Evolutionary conservation across 2,113 vertebrate species (phyloP).

Genomic region (Fulmarus glacialis): DNA sequence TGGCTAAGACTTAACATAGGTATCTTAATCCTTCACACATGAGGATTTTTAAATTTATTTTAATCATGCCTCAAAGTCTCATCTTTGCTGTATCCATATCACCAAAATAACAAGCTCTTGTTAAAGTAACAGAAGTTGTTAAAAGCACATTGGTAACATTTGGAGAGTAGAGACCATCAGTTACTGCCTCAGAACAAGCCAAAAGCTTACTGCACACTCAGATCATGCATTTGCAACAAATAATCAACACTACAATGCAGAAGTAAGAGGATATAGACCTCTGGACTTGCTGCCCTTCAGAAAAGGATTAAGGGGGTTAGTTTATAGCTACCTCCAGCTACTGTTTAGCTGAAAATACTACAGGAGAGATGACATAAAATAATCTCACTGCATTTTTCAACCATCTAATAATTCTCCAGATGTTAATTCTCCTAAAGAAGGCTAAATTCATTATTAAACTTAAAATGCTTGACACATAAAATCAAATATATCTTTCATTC

Average conservation of each 20-base stretch:
- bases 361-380: background rate
- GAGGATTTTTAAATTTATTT: background rate
- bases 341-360: background rate
- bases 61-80: background rate
- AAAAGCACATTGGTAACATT: background rate
- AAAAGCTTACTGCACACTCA: background rate
- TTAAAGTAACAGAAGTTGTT: background rate
- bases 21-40: background rate
- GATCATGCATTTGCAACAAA: background rate
- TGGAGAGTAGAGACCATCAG: background rate
- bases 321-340: background rate
- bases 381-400: background rate
- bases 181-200: background rate
- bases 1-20: background rate
- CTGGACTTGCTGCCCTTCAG: background rate
- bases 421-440: background rate
- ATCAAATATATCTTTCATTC: background rate
- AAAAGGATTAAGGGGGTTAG: background rate
- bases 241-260: background rate
- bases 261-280: background rate
- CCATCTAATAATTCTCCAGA: background rate
- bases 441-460: background rate
- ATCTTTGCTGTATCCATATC: background rate
- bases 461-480: background rate
- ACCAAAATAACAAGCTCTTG: background rate